A percentile compares a stretch with the other conserved stretches of the same genome.
These are phyloP conservation scores for Ladona fulva DNA, from an alignment of 1,140 invertebrate genomes.

Conservation along the genomic window DNA sequence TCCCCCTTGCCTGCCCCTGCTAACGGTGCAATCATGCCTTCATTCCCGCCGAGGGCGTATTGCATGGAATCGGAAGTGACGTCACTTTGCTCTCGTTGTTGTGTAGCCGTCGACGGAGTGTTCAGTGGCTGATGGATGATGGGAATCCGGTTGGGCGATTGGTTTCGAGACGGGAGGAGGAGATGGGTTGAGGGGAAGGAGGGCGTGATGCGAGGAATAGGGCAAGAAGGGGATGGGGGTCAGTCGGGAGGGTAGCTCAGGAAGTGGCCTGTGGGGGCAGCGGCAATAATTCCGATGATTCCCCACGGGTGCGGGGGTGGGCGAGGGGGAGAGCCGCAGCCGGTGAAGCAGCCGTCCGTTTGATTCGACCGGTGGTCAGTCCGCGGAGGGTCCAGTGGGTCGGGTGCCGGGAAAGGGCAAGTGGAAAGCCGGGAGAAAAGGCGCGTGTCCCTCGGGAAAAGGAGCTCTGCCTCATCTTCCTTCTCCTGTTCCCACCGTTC, in stretches of 20 bases:
- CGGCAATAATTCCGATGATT: not conserved
- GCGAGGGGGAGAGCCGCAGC: no score
- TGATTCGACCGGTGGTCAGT: conserved; percentile 2
- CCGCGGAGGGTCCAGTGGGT: not conserved
- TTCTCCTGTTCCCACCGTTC: no score
- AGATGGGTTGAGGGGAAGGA: no score
- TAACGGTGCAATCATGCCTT: no score
- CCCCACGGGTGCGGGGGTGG: not conserved
- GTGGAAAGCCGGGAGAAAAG: not conserved
- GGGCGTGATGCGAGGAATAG: not conserved
- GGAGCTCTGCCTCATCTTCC: no score
- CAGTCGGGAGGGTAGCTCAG: not conserved
- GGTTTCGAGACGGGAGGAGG: not conserved
- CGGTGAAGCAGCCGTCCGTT: not conserved
- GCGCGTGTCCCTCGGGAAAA: not conserved
- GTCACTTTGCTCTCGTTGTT: not conserved
- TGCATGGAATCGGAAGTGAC: not conserved
- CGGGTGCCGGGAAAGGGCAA: not conserved
- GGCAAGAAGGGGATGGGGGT: not conserved
- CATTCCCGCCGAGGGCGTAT: not conserved
- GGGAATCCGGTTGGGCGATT: conserved; percentile 6
- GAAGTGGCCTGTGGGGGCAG: not conserved
- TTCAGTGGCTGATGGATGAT: not conserved
- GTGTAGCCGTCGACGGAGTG: not conserved
- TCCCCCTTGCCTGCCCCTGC: no score